Conservation (phyloP, 2,113 vertebrate species). For the Loxodonta africana region DNA sequence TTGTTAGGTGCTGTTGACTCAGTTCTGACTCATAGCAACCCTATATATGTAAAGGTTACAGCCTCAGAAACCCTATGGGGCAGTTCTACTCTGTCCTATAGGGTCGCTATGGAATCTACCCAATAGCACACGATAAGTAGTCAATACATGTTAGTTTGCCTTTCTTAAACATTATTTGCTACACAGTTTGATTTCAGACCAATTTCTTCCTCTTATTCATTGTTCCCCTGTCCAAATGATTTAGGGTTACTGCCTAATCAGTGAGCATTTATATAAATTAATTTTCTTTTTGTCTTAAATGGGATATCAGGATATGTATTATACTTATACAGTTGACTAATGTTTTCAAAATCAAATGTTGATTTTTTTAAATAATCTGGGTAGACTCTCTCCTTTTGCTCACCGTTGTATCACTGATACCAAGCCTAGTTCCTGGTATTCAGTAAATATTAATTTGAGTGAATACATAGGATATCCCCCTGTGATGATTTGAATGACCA, state of each 20-base stretch:
- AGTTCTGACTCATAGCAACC: neutral
- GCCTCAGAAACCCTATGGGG: neutral
- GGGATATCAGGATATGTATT: neutral
- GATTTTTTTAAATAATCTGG: neutral
- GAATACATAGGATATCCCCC: neutral
- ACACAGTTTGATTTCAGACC: neutral
- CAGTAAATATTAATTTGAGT: neutral
- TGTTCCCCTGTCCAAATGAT: neutral
- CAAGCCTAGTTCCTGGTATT: neutral
- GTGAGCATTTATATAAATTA: neutral
- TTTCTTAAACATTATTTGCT: constrained; percentile 37
- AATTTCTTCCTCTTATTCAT: neutral
- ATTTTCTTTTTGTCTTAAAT: constrained; percentile 16
- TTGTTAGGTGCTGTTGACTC: too few relatives aligned
- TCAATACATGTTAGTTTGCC: neutral
- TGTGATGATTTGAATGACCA: neutral
- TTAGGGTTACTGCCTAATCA: neutral
- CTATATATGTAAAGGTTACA: neutral
- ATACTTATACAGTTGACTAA: neutral
- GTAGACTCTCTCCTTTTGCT: neutral
- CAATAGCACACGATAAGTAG: neutral
- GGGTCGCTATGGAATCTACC: neutral
- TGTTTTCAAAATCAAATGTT: constrained; percentile 21
- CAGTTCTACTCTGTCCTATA: neutral
- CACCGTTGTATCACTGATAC: neutral